Evolutionary conservation across 1,140 invertebrate species (phyloP), one percentile per base, ranked within the genome.

Genomic region (Diachasma alloeum): DNA sequence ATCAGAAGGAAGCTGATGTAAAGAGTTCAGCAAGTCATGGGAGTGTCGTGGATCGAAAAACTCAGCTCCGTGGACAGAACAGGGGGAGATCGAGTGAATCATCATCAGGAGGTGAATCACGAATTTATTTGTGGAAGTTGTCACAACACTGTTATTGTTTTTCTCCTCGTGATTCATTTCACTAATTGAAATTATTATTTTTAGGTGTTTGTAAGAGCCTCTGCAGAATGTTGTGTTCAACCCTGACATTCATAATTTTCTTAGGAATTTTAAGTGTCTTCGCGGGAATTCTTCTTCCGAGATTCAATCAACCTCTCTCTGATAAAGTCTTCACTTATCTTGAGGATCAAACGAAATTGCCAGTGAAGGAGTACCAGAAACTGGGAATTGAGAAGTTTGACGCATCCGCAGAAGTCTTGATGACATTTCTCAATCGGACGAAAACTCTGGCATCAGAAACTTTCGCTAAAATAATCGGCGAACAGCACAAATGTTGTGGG

Each of bases 321-420:
- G 80, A 85, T 17, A 53, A 69, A 2, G 63, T 87, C 22, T 53
- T 84, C 9, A 77, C 82, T 24, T 83, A 84, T 36, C 63, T 86
- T 9, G 79, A 87, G 77, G 68, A 5, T 4, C 77, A 82, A 15
- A 85, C 80, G 2, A 82, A 83, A 53, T 17, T 87, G 31, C 83
- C 80, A n/a, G 31, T 87, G 17, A 82, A 81, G 19, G 39, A 72
- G 73, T 86, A 86, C 80, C 81, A 84, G n/a, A 70, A 79, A 71
- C 39, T 81, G 4, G 74, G 79, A n/a, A 79, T 77, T 24, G 69
- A 81, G 69, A 46, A 70, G 17, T 59, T 82, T 10, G 73, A 82
- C 59, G 46, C 37, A 26, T 53, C 80, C 24, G 63, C 79, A 24
- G 42, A 79, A 36, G 53, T 79, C 6, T 66, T 75, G 3, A 63